phyloP scores from a whole-genome alignment of 2,113 vertebrate genomes.

The Oreochromis spilurus region DNA sequence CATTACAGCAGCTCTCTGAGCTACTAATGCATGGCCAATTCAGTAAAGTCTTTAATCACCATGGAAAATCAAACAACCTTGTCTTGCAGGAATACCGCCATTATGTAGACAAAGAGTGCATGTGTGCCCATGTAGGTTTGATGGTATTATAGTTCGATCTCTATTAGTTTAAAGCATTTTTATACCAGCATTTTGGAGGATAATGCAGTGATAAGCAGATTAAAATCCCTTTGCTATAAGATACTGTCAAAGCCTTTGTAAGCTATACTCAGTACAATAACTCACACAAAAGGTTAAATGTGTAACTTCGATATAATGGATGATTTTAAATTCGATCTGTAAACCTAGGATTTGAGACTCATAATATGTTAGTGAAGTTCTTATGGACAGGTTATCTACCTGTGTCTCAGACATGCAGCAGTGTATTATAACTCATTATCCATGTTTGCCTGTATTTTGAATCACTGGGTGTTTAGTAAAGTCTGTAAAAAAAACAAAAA shows the following conservation, averaged over 20 bases:
- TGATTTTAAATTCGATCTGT: background rate
- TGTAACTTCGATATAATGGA: background rate
- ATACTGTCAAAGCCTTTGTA: background rate
- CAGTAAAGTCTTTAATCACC: background rate
- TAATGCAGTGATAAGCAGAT: rapidly evolving
- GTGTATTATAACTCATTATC: background rate
- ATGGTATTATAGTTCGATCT: background rate
- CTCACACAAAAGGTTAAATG: background rate
- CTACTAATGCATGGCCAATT: background rate
- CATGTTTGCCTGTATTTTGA: background rate
- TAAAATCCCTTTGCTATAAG: background rate
- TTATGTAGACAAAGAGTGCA: background rate
- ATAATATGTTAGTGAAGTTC: background rate
- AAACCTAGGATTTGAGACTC: background rate
- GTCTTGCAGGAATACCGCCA: background rate
- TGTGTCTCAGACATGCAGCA: background rate
- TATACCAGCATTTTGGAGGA: background rate
- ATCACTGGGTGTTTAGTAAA: background rate
- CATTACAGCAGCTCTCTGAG: background rate
- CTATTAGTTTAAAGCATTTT: background rate
- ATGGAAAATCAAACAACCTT: background rate
- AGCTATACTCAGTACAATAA: background rate
- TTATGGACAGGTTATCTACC: background rate
- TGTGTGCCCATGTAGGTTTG: background rate
- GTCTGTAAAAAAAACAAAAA: background rate